Evolutionary conservation across 2,888 invertebrate genomes (phyloP), one percentile per base, ranked within the genome.

Genomic region (Thecophora atra): DNA sequence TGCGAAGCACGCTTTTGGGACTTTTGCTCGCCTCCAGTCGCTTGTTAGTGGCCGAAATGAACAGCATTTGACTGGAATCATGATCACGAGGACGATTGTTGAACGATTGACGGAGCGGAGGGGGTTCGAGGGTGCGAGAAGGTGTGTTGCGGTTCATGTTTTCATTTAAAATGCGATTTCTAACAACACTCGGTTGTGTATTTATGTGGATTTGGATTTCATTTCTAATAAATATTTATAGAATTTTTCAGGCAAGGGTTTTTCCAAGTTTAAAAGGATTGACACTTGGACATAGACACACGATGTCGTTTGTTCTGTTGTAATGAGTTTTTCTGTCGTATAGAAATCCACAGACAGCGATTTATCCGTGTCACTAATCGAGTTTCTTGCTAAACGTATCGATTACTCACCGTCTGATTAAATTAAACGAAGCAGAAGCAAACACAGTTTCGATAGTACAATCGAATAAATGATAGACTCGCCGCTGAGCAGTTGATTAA

Each of bases 221-320:
- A 67, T 67, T 67, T 67, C 54, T 67, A 67, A 67, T 54, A 54
- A 67, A 67, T 54, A 54, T 54, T 54, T 67, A 54, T 52, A 17
- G 54, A 37, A 37, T 21, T 47, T 58, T 21, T 44, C 44, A 37
- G 8, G 56, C 42, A 42, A 60, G 15, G 3, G 13, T 5, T 21
- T 21, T 11, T 66, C n/a, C n/a, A n/a, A n/a, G n/a, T 13, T 7
- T 47, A 47, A 47, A 47, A 47, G 47, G 47, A 47, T 47, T 47
- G n/a, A 47, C 47, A 47, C 47, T 47, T 47, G 11, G n/a, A 5
- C 11, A 47, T 47, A 11, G 15, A n/a, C 11, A 47, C n/a, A 47
- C 17, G n/a, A n/a, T n/a, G n/a, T n/a, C n/a, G 15, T 47, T n/a
- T 11, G 5, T 47, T 47, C 17, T 47, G 8, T 47, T 47, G 47